Percentiles rank a stretch among this genome's conserved stretches.
Evolutionary conservation across 2,797 vertebrate genomes (phyloP).

Genomic region (Dromococcyx pavoninus): DNA sequence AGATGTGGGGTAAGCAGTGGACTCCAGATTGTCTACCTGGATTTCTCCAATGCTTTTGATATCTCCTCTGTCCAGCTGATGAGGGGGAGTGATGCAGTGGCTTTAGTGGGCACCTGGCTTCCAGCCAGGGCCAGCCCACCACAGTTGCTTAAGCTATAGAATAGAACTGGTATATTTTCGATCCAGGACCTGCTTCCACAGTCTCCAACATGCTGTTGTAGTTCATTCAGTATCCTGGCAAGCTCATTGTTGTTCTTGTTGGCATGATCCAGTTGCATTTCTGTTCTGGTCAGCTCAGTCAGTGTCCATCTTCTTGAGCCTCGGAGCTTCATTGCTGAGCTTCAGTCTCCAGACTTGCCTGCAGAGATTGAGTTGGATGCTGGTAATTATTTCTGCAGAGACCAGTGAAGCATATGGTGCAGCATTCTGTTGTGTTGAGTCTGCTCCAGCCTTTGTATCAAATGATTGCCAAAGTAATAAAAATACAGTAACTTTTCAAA

Average conservation of each 20-base stretch:
- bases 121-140: no score
- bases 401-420: constrained; percentile 53
- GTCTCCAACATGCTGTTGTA: constrained; percentile 74
- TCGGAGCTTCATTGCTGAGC: constrained; percentile 74
- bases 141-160: neutral
- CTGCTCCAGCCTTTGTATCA: constrained; percentile 35
- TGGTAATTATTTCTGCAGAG: constrained; percentile 80
- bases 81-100: no score
- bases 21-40: no score
- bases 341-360: constrained; percentile 82
- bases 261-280: constrained; percentile 79
- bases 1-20: no score
- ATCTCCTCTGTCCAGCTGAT: no score
- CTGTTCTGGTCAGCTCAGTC: constrained; percentile 81
- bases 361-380: constrained; percentile 77
- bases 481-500: neutral
- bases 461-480: constrained; percentile 25
- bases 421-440: constrained; percentile 43
- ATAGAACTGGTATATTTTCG: neutral
- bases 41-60: no score
- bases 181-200: neutral
- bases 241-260: constrained; percentile 80
- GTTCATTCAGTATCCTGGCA: constrained; percentile 77
- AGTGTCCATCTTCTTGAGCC: constrained; percentile 81
- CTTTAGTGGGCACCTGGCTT: no score